Base-by-base conservation (phyloP, 2,888 invertebrate genomes). In the Siphonodentalium dalli region DNA sequence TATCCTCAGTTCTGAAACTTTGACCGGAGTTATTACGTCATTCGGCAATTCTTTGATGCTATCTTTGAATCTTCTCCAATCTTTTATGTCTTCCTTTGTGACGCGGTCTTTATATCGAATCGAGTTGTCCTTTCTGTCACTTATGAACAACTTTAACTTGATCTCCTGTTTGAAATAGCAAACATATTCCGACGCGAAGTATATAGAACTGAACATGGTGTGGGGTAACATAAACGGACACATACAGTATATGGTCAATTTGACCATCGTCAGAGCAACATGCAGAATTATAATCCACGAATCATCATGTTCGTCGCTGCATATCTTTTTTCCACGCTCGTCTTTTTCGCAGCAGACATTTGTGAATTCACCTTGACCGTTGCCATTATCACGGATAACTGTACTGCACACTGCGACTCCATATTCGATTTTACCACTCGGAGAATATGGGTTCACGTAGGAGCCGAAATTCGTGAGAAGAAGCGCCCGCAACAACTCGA, bases 141-240 rank as follows among this genome's bases (percentile, higher is more conserved):
- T 70, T 6, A 75, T 58, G 42, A 72, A 72, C n/a, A 75, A 31
- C 49, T 69, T 72, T 61, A 74, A 56, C 42, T 67, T 68, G 1
- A 73, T 33, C 9, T 65, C 66, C n/a, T 70, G 62, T 43, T 68
- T 66, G 27, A 72, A 51, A 49, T 70, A 72, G n/a, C 77, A 69
- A 5, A 75, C 66, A 51, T 80, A 80, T 47, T 75, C 76, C 0
- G 74, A 65, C 8, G 74, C 72, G 33, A 70, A 65, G 38, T 77
- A 74, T 0, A 74, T 66, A 6, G 72, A 72, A 15, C 66, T 72
- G 57, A 75, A 78, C 62, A 76, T 66, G 35, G 68, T 63, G 23
- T 63, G 51, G 1, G 77, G 75, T 3, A 79, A 55, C n/a, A 76
- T 56, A 33, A 74, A 56, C 1, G 78, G 79, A 31, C 71, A 68